These are phyloP conservation scores for Rambutsinella grinnellia DNA, from an alignment of 2,888 invertebrate species.

Conservation along the genomic window DNA sequence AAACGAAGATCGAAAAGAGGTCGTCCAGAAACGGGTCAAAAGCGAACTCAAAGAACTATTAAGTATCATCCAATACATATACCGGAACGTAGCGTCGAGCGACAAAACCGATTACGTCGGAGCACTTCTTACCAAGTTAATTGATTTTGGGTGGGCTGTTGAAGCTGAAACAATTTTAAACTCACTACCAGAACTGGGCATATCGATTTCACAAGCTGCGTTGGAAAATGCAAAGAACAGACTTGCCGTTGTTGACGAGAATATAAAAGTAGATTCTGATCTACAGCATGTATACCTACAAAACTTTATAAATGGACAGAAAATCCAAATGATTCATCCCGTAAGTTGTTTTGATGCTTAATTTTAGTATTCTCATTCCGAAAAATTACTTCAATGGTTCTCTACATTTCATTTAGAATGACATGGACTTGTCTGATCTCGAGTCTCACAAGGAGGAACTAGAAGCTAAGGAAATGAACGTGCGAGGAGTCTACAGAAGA, in stretches of 20 bases:
- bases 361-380: too few relatives aligned
- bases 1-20: conserved; percentile 5
- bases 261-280: too few relatives aligned
- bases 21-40: too few relatives aligned
- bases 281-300: too few relatives aligned
- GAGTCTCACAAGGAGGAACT: conserved; percentile 52
- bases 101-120: conserved; percentile 50
- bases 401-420: conserved; percentile 9
- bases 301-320: too few relatives aligned
- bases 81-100: conserved; percentile 1
- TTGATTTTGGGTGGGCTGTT: conserved; percentile 24
- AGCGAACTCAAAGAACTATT: too few relatives aligned
- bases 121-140: conserved; percentile 29
- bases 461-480: conserved; percentile 47
- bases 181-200: neutral
- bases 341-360: neutral
- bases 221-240: neutral
- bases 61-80: too few relatives aligned
- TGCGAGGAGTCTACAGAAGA: conserved; percentile 40
- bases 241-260: too few relatives aligned
- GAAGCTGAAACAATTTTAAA: conserved; percentile 22
- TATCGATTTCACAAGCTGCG: conserved; percentile 8
- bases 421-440: conserved; percentile 40
- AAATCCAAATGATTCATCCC: neutral
- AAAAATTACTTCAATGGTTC: neutral